Base-by-base conservation (phyloP, 2,113 vertebrate genomes). In the Heterotis niloticus region DNA sequence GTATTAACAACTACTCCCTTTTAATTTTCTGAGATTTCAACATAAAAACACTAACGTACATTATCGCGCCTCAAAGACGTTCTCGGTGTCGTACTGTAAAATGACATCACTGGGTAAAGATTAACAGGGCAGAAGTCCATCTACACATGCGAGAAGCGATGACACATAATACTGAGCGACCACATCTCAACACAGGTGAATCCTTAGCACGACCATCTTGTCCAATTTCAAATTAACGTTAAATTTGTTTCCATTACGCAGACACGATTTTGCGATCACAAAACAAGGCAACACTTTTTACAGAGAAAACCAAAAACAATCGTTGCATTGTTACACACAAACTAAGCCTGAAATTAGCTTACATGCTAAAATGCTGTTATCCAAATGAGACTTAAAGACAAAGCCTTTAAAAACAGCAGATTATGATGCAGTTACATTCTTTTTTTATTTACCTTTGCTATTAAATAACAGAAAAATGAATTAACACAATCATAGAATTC, bases 151-250 rank as follows among this genome's bases (percentile, higher is more conserved):
- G 17, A 24, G 23, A n/a, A 56, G 23, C 12, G 17, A 12, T n/a
- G 5, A 11, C 11, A 44, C 90, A 83, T 86, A 82, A 88, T 85
- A 73, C 78, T 78, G 79, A 79, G 78, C 79, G 80, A 75, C 78
- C 70, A 81, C 76, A 79, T 17, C 51, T 73, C 51, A 5, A 78
- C 81, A 83, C 80, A 85, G 34, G 20, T 59, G 1, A 7, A 34
- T 76, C 82, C 85, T 81, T 69, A 81, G 67, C 70, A 66, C 80
- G 20, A 62, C 81, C 79, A 65, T 67, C 78, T 78, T 44, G 2
- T 10, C 34, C 62, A 66, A 66, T 66, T 5, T 11, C 23, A 23
- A 66, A 66, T 23, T 23, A n/a, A 17, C 14, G 64, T 59, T 12
- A 59, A 9, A 59, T 12, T 59, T 59, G 57, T 59, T 10, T 59